These are phyloP conservation scores for Mesaphorura yosii DNA, from an alignment of 1,140 invertebrate species.

Conservation along the genomic window DNA sequence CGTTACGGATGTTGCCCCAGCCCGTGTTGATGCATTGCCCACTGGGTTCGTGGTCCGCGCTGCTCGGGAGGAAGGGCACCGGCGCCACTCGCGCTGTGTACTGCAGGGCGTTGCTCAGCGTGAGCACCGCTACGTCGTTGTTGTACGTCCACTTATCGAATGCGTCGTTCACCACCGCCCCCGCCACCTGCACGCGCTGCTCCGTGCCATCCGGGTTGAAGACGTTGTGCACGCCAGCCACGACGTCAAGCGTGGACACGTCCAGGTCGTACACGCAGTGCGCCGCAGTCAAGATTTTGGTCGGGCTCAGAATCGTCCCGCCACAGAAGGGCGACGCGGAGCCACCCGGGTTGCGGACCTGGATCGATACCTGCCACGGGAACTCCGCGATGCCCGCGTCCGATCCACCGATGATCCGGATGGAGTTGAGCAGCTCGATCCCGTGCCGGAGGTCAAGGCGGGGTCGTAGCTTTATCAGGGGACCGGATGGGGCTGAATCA, in stretches of 20 bases:
- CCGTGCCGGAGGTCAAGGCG: too few species aligned
- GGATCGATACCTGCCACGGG: conserved; percentile 4
- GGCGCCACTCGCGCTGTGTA: neutral
- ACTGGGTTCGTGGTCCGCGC: neutral
- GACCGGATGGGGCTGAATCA: too few species aligned
- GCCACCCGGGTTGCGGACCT: neutral
- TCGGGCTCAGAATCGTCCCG: conserved; percentile 4
- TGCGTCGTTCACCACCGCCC: neutral
- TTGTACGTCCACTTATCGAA: conserved; percentile 1
- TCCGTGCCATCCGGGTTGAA: conserved; percentile 7
- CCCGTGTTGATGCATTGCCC: conserved; percentile 2
- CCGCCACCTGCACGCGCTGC: neutral
- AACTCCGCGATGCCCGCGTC: neutral
- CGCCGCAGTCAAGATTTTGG: conserved; percentile 7
- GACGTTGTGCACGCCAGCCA: conserved; percentile 5
- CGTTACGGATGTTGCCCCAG: conserved; percentile 5
- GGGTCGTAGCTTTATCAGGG: too few species aligned
- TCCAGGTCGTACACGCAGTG: neutral
- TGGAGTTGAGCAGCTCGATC: too few species aligned
- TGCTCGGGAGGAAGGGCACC: neutral
- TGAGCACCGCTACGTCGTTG: conserved; percentile 1
- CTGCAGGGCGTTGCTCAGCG: neutral
- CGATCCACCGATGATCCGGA: conserved; percentile 3
- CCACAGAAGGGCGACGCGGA: conserved; percentile 1
- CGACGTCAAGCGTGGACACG: neutral